Conservation (phyloP, 2,113 vertebrate species). For the Potamarius usumacintae region DNA sequence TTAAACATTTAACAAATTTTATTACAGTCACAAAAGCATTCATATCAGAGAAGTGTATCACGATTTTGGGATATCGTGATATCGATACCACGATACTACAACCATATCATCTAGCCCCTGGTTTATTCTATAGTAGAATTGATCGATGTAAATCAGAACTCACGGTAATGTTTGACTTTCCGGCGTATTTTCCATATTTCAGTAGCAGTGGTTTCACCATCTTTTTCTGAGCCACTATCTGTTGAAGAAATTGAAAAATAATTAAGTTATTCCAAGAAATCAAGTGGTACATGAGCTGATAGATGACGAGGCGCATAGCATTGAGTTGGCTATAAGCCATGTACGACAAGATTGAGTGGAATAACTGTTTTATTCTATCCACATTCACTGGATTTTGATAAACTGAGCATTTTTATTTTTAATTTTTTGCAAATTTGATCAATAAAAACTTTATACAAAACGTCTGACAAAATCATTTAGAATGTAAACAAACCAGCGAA, state of each 20-base stretch:
- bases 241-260: constrained; percentile 55
- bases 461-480: no score
- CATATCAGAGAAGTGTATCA: not conserved
- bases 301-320: no score
- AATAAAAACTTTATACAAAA: no score
- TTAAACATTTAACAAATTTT: not conserved
- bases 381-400: no score
- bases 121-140: not conserved
- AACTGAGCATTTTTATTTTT: no score
- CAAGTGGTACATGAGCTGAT: no score
- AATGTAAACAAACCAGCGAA: no score
- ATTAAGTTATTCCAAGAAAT: not conserved
- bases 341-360: no score
- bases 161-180: constrained; percentile 94
- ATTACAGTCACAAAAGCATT: not conserved
- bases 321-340: no score
- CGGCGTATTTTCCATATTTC: constrained; percentile 88
- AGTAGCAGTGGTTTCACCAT: constrained; percentile 86
- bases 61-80: not conserved
- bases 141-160: constrained; percentile 38
- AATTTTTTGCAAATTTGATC: no score
- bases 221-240: constrained; percentile 95
- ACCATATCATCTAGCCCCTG: not conserved
- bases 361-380: no score
- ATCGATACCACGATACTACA: not conserved